Base-by-base conservation (phyloP, 2,797 vertebrate genomes). In the Phalanger gymnotis region DNA sequence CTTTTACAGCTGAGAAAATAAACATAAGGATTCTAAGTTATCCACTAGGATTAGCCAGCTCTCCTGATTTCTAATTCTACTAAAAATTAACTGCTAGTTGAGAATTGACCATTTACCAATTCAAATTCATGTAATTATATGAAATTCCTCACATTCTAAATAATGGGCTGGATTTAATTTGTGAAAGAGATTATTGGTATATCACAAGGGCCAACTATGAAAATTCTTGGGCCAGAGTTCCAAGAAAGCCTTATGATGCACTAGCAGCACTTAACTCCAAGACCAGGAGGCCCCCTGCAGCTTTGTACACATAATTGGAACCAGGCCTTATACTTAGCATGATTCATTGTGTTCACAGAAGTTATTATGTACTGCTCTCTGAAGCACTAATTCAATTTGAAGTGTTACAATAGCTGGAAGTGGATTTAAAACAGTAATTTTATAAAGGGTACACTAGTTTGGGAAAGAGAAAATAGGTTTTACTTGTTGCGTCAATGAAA, bases 311-410 rank as follows among this genome's bases (percentile, higher is more conserved):
- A 7, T 58, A 94, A 93, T 0, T 57, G 40, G 54, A 97, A 95
- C 53, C 89, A 92, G 13, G 92, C 1, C 28, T 96, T 92, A 87
- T 28, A 73, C 54, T 90, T 93, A 92, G 51, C 53, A 11, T 12
- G 97, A 92, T 54, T 95, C 47, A 95, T 56, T 97, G 31, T 95
- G 55, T 92, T 93, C 2, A 93, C 92, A 96, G 93, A 19, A 10
- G 53, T 94, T 87, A 5, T 34, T 96, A 52, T 90, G 57, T 89
- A 30, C 19, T 91, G 56, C 81, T 54, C 81, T 95, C 56, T 95
- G 34, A 53, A 53, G 91, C 90, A 94, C 25, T 12, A 93, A 94
- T n/a, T 90, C 91, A 96, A 54, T 93, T 90, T 92, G n/a, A 93
- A 95, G 53, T n/a, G 95, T 9, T 92, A 96, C 0, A 96, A 90